Evolutionary conservation across 2,113 vertebrate genomes (phyloP).

Genomic region (Sarotherodon lohbergeri): DNA sequence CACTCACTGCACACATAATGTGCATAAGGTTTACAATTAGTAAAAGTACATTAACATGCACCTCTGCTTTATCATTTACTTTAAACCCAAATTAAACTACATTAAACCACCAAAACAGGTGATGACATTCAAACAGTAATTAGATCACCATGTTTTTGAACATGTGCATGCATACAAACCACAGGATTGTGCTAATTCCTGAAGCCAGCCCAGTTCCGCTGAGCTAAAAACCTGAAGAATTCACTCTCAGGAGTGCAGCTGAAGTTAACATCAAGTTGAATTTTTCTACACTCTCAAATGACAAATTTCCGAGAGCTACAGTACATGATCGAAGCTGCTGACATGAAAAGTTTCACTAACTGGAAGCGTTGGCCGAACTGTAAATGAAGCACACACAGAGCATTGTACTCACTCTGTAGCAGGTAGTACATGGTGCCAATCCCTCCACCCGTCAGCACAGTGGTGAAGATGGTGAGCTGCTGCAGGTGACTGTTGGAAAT

Average conservation of each 20-base stretch:
- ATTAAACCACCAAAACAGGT: not conserved
- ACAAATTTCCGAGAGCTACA: rapidly evolving
- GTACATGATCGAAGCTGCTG: not conserved
- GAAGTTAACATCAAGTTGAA: not conserved
- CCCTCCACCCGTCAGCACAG: not conserved
- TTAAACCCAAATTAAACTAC: not conserved
- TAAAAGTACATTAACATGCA: not conserved
- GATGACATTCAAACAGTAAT: not conserved
- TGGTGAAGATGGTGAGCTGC: not conserved
- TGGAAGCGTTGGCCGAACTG: not conserved
- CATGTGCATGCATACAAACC: not conserved
- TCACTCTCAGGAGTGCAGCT: not conserved
- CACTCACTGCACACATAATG: not conserved
- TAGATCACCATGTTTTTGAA: not conserved
- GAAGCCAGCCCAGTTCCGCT: not conserved
- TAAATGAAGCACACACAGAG: rapidly evolving
- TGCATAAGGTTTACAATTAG: rapidly evolving
- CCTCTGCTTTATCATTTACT: not conserved
- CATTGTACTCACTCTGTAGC: not conserved
- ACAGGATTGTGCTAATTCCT: not conserved
- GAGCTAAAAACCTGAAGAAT: not conserved
- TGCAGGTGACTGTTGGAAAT: not conserved
- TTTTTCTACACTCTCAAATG: not conserved
- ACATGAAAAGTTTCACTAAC: rapidly evolving
- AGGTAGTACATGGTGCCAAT: not conserved